These are phyloP conservation scores for Mythimna vitellina DNA, from an alignment of 2,888 invertebrate species.

Conservation along the genomic window DNA sequence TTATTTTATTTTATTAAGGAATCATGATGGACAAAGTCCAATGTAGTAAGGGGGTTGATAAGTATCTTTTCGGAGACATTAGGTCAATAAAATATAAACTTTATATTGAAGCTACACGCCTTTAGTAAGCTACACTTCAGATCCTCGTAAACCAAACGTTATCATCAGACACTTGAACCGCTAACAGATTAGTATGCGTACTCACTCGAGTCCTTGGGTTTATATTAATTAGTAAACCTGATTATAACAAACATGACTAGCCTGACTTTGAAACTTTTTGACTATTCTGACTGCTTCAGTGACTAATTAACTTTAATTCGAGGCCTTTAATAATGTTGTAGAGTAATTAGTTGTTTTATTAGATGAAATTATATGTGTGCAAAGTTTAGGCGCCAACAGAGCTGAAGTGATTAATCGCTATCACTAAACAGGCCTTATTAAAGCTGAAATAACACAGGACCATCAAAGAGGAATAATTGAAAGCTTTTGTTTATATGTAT, in stretches of 20 bases:
- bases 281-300: conserved; percentile 35
- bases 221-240: conserved; percentile 34
- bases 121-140: not conserved
- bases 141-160: conserved; percentile 13
- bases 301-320: conserved; percentile 40
- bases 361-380: conserved; percentile 1
- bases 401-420: not conserved
- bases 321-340: conserved; percentile 13
- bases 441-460: no score
- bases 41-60: no score
- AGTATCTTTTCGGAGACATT: no score
- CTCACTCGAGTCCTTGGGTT: conserved; percentile 33
- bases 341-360: conserved; percentile 36
- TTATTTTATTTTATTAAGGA: no score
- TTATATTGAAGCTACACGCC: not conserved
- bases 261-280: conserved; percentile 42
- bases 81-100: no score
- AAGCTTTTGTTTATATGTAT: no score
- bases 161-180: conserved; percentile 36
- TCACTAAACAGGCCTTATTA: not conserved
- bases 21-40: no score
- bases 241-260: conserved; percentile 35
- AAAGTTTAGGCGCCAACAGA: not conserved
- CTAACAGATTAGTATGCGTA: conserved; percentile 41
- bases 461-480: no score